Base-by-base conservation (phyloP, 2,113 vertebrate genomes). In the Drymodes brunneopygia region DNA sequence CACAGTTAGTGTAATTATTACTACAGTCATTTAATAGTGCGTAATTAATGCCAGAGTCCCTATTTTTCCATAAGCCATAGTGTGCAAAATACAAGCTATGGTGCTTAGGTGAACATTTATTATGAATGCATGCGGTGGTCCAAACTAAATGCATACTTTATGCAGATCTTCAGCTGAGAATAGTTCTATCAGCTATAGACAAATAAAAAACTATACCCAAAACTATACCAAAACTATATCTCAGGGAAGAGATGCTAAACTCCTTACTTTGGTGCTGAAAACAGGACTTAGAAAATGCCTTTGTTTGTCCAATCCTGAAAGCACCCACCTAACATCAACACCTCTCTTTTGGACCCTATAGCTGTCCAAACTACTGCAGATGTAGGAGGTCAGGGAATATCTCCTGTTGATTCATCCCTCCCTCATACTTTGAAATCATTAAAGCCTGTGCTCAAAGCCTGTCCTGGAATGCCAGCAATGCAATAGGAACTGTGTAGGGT, bases 1-100 rank as follows among this genome's bases (percentile, higher is more conserved):
- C 60, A 81, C 29, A 58, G 67, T 64, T 87, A 84, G 44, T 25
- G 13, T 27, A 57, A 91, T 85, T 72, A 75, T 72, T 94, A 90
- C 57, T 85, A 74, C 16, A 91, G 38, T 54, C 1, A 40, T 86
- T 90, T 83, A 90, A 74, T 81, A 70, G 51, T 31, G 58, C 82
- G 17, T 31, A 90, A 93, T 80, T 80, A 80, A 73, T 64, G 33
- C 5, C 3, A 2, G 20, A 5, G 4, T 20, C 27, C 29, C 21
- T 81, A 77, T 62, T 90, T 82, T 91, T 62, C 19, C 27, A 80
- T 83, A 35, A 91, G 29, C 3, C 7, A 12, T 10, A 58, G 27
- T 33, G 15, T 28, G 25, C 33, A 82, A 92, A 80, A 60, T 38
- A 60, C 25, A 64, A 0, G 2, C 9, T 38, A 28, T n/a, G 20